phyloP scores from a whole-genome alignment of 2,113 vertebrate species.

The Aspidoscelis tigris region DNA sequence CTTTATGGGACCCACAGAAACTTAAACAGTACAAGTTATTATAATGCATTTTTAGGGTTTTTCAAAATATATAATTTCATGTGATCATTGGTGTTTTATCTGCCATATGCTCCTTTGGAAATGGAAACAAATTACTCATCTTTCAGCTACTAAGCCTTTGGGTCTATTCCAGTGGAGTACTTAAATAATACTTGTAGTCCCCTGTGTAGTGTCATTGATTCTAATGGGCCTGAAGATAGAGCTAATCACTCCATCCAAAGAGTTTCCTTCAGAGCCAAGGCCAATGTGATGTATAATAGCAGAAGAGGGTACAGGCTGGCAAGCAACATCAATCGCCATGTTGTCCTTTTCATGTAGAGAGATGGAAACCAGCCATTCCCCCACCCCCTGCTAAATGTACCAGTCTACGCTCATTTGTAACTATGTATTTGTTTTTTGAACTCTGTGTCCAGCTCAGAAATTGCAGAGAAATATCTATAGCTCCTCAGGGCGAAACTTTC shows the following conservation, averaged over 20 bases:
- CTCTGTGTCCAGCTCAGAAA: background rate
- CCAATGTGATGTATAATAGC: conserved; percentile 20
- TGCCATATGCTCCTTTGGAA: background rate
- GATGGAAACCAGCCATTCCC: conserved; percentile 15
- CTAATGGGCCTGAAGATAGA: conserved; percentile 33
- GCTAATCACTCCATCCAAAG: conserved; percentile 13
- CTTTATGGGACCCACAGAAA: too few species aligned
- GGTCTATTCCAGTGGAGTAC: background rate
- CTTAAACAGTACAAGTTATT: too few species aligned
- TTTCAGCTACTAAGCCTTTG: background rate
- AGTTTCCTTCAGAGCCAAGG: conserved; percentile 28
- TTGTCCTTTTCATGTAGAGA: conserved; percentile 15
- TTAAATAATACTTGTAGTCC: background rate
- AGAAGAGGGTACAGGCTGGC: background rate
- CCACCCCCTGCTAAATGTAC: background rate
- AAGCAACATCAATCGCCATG: background rate
- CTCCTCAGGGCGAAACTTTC: conserved; percentile 37
- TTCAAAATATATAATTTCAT: too few species aligned
- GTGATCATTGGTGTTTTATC: background rate
- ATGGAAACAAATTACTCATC: background rate
- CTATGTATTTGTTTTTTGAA: conserved; percentile 16
- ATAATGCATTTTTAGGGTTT: background rate
- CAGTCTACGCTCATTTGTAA: conserved; percentile 11
- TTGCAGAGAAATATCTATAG: conserved; percentile 15
- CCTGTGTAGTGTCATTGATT: background rate